Percentiles rank a stretch among this genome's conserved stretches.
Conservation (phyloP, 2,888 invertebrate genomes). For the Eupithecia dodoneata region DNA sequence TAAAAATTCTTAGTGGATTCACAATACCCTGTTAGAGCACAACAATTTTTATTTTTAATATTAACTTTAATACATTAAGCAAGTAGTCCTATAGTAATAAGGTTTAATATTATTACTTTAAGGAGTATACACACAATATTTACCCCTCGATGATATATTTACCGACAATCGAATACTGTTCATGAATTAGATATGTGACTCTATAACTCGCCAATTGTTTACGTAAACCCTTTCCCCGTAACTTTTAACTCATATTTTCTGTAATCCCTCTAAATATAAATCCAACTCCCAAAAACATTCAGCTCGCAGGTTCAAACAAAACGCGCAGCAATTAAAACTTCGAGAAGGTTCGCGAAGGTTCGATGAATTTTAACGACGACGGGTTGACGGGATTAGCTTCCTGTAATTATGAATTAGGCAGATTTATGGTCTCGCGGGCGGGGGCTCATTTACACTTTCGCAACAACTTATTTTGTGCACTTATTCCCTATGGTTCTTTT, state of each 20-base stretch:
- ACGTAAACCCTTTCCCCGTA: background rate
- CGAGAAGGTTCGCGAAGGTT: constrained; percentile 25
- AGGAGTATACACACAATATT: too few species aligned
- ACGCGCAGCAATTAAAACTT: constrained; percentile 42
- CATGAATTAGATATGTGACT: background rate
- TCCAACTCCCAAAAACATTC: background rate
- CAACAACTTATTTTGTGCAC: background rate
- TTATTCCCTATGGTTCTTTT: background rate
- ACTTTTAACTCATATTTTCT: background rate
- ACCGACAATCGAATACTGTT: background rate
- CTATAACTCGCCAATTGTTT: background rate
- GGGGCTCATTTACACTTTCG: constrained; percentile 5
- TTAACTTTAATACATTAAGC: too few species aligned
- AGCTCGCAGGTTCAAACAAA: constrained; percentile 27
- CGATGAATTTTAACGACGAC: constrained; percentile 37
- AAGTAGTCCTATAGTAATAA: too few species aligned
- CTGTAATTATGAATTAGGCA: constrained; percentile 17
- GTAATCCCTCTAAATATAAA: background rate
- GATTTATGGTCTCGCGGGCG: background rate
- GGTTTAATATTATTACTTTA: too few species aligned
- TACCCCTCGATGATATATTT: too few species aligned
- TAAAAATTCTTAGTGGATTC: too few species aligned
- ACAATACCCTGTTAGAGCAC: too few species aligned
- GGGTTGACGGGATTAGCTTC: constrained; percentile 34
- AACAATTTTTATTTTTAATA: too few species aligned